Conservation (phyloP, 2,113 vertebrate genomes). For the Peromyscus polionotus region DNA sequence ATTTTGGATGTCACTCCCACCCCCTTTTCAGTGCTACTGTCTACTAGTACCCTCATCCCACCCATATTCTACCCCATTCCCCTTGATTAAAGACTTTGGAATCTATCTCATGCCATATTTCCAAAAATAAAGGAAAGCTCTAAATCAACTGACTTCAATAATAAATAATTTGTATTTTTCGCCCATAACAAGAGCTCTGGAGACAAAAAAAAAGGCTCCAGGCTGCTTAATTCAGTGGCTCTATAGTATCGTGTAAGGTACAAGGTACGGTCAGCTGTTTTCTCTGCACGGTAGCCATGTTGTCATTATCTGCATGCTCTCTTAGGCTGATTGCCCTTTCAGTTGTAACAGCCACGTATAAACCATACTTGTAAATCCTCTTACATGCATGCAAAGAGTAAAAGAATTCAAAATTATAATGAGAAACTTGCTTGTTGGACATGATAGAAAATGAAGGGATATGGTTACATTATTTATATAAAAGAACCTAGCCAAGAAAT, state of each 20-base stretch:
- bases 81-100: constrained; percentile 42
- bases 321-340: neutral
- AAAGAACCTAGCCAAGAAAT: constrained; percentile 40
- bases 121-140: constrained; percentile 31
- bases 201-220: neutral
- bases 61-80: neutral
- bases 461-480: constrained; percentile 1
- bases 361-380: constrained; percentile 19
- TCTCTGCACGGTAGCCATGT: constrained; percentile 23
- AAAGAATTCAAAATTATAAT: neutral
- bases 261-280: neutral
- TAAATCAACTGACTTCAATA: neutral
- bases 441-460: constrained; percentile 37
- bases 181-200: neutral
- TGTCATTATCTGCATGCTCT: neutral
- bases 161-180: constrained; percentile 30
- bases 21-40: neutral
- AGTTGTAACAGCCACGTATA: neutral
- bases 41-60: neutral
- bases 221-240: constrained; percentile 27
- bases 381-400: constrained; percentile 2
- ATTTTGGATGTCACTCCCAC: neutral
- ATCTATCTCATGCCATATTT: neutral
- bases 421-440: constrained; percentile 5
- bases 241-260: neutral